Evolutionary conservation across 2,888 invertebrate genomes (phyloP), one percentile per base, ranked within the genome.

Genomic region (Ceramica pisi): DNA sequence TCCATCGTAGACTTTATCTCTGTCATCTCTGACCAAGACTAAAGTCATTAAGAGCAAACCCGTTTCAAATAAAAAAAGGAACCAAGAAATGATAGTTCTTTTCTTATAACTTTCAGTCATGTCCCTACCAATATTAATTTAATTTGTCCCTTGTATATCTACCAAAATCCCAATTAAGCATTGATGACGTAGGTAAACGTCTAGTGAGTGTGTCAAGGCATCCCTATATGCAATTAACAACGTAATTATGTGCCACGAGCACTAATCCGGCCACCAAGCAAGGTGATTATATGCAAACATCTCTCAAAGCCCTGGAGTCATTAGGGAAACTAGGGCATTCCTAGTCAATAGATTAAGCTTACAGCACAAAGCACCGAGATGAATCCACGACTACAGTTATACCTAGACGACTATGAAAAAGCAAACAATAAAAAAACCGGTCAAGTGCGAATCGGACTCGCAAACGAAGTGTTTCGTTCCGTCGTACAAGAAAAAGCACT

Each of bases 311-410:
- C 55, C n/a, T n/a, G n/a, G 31, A 55, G 35, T 12, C 31, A 56
- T 56, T 56, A 56, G 35, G n/a, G 55, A 56, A 56, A 56, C n/a
- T 56, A 56, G 55, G 7, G n/a, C n/a, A n/a, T 56, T n/a, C 35
- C 31, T 35, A n/a, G n/a, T 56, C 55, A 56, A 56, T 31, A 35
- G 19, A 55, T 10, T 35, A n/a, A n/a, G 26, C 31, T 4, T 9
- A n/a, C n/a, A 48, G n/a, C n/a, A n/a, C 10, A 46, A 0, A 46
- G n/a, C 48, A 48, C n/a, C 9, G n/a, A n/a, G 46, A 19, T 7
- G 46, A 46, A 46, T 46, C 7, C 7, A 46, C 5, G 16, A 16
- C 44, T 5, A 5, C 16, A n/a, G n/a, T n/a, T n/a, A n/a, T n/a
- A n/a, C n/a, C n/a, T n/a, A n/a, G n/a, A 31, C 31, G 31, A 5